A percentile compares a stretch with the other conserved stretches of the same genome.
Conservation (phyloP, 2,797 vertebrate species). For the Tapera naevia region DNA sequence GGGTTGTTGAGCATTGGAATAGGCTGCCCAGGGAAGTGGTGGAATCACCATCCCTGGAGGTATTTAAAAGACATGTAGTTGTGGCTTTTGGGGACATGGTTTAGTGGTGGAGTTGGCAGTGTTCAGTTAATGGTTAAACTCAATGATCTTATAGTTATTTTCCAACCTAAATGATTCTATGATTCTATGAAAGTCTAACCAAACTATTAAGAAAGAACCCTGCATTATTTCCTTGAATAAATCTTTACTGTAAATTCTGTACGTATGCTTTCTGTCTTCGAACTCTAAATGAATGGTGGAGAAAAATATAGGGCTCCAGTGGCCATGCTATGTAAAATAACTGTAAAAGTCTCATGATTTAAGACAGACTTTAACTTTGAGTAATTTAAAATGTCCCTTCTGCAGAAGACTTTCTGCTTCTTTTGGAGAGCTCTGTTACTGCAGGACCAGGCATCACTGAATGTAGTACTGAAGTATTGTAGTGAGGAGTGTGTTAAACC, state of each 20-base stretch:
- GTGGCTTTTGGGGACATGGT: too few relatives aligned
- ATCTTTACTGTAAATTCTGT: background rate
- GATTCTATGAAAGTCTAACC: background rate
- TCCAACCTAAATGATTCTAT: too few relatives aligned
- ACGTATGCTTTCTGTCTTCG: background rate
- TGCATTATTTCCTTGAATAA: background rate
- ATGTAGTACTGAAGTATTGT: background rate
- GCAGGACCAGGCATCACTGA: background rate
- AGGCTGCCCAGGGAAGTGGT: too few relatives aligned
- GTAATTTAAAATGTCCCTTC: background rate
- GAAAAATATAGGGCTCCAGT: background rate
- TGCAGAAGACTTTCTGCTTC: background rate
- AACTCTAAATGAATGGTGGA: background rate
- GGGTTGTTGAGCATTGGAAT: too few relatives aligned
- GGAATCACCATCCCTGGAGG: too few relatives aligned
- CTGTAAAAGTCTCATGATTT: background rate
- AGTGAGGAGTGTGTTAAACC: background rate
- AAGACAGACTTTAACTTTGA: background rate
- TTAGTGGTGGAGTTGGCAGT: too few relatives aligned
- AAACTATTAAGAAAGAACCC: background rate
- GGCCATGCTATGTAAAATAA: background rate
- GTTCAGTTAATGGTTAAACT: too few relatives aligned
- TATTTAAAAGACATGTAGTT: too few relatives aligned
- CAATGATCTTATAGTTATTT: too few relatives aligned
- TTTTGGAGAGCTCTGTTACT: background rate